Evolutionary conservation across 1,140 invertebrate species (phyloP).

Genomic region (Drosophila orena): DNA sequence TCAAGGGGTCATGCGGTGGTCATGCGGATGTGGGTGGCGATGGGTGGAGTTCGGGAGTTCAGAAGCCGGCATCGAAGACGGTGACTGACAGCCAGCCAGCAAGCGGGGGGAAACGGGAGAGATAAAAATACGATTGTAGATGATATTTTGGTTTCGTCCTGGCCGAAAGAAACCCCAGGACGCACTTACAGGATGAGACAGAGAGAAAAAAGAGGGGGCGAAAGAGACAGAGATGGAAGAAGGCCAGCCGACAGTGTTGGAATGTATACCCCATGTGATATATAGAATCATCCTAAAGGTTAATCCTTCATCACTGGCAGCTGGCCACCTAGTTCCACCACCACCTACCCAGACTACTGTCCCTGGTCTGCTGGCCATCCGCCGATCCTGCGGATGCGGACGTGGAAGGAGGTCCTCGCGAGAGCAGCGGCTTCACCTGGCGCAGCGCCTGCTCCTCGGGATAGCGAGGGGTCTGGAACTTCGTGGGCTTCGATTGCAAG

Average conservation of each 20-base stretch:
- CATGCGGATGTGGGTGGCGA: conserved; percentile 31
- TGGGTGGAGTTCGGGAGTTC: conserved; percentile 19
- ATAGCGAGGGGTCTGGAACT: conserved; percentile 84
- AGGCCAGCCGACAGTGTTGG: conserved; percentile 38
- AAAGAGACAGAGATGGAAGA: conserved; percentile 13
- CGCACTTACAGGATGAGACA: conserved; percentile 37
- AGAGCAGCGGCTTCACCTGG: conserved; percentile 74
- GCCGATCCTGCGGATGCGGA: conserved; percentile 33
- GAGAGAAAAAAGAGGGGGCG: conserved; percentile 20
- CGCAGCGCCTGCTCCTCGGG: conserved; percentile 81
- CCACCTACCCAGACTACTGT: conserved; percentile 82
- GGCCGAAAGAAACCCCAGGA: conserved; percentile 38
- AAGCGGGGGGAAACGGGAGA: conserved; percentile 40
- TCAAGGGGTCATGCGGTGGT: conserved; percentile 31
- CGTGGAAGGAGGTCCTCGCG: conserved; percentile 41
- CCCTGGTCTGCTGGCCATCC: conserved; percentile 72
- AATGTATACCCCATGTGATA: background rate
- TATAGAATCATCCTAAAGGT: too few relatives aligned
- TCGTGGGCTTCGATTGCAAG: conserved; percentile 81
- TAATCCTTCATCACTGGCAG: conserved; percentile 1
- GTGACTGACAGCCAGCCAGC: conserved; percentile 49
- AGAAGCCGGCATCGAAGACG: conserved; percentile 73
- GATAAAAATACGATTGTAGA: conserved; percentile 50
- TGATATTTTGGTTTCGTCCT: conserved; percentile 35
- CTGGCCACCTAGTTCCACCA: background rate